These are phyloP conservation scores for Polypedilum pembai DNA, from an alignment of 1,140 invertebrate genomes.

Conservation along the genomic window DNA sequence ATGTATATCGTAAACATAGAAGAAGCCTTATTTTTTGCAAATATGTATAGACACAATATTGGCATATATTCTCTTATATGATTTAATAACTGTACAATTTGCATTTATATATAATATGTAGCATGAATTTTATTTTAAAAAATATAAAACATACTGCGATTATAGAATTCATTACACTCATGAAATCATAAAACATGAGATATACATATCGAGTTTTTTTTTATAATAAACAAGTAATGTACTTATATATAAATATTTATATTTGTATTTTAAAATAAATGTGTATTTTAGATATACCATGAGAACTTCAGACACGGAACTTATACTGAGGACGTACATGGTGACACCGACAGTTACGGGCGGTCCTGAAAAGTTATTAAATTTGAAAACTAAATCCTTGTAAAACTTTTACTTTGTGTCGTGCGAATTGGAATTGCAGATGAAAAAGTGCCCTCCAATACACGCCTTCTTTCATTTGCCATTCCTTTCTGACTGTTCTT, in stretches of 20 bases:
- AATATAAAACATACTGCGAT: conserved; percentile 27
- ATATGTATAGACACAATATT: conserved; percentile 29
- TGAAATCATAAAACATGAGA: conserved; percentile 27
- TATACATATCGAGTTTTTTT: conserved; percentile 24
- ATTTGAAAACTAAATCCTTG: conserved; percentile 21
- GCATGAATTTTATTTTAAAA: background rate
- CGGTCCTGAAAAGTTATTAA: conserved; percentile 70
- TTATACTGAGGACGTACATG: conserved; percentile 97
- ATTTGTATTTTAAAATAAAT: background rate
- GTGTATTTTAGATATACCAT: conserved; percentile 66
- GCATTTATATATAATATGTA: conserved; percentile 30
- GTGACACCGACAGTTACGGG: conserved; percentile 94
- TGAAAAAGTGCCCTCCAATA: no score
- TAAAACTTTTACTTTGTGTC: conserved; percentile 32
- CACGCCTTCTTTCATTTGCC: no score
- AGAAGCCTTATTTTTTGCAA: background rate
- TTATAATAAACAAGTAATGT: background rate
- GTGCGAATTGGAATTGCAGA: no score
- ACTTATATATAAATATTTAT: background rate
- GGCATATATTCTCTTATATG: conserved; percentile 24
- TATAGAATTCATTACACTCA: conserved; percentile 23
- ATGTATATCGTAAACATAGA: background rate
- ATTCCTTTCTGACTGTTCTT: no score
- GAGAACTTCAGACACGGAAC: conserved; percentile 95
- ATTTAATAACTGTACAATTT: conserved; percentile 30